Base-by-base conservation (phyloP, 2,113 vertebrate species). In the Scophthalmus maximus region DNA sequence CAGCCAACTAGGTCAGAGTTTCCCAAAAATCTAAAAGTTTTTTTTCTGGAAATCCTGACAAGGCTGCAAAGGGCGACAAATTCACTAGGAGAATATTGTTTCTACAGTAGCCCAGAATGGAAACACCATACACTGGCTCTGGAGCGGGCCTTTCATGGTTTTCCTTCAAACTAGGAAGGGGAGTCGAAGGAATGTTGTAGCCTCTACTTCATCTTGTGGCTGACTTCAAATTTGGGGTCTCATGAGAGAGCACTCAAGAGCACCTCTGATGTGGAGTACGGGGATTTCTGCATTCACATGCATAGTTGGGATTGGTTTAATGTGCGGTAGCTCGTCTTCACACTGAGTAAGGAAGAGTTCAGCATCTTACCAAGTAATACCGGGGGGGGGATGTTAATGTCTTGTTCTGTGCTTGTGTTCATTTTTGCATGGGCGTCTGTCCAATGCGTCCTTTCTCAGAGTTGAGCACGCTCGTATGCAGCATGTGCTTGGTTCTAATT, bases 401-500 rank as follows among this genome's bases (percentile, higher is more conserved):
- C 32, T n/a, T 26, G 6, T 27, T 51, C 26, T 72, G 47, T 36
- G n/a, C n/a, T n/a, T n/a, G n/a, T n/a, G n/a, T n/a, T n/a, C n/a
- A 20, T 58, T 55, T 75, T 27, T 70, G 30, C 44, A 15, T 36
- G 22, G 49, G 32, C 27, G 29, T 63, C 51, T 5, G 25, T 61
- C 49, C 15, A 1, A n/a, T 65, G 79, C 11, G 23, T 69, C 49
- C 34, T 46, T 40, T 63, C 25, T 36, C 52, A 40, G 34, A 1
- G 66, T 40, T 10, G 6, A 51, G 60, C 73, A 61, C 53, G 3
- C 75, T 57, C 63, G n/a, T 66, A 46, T 78, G 18, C 34, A 25
- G 47, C 60, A 34, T 80, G 70, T 72, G 80, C 76, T 68, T 40
- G 64, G 60, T 75, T 81, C 49, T 84, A 88, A 88, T 89, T 90